phyloP scores from a whole-genome alignment of 2,113 vertebrate genomes.

The Phocoena phocoena region DNA sequence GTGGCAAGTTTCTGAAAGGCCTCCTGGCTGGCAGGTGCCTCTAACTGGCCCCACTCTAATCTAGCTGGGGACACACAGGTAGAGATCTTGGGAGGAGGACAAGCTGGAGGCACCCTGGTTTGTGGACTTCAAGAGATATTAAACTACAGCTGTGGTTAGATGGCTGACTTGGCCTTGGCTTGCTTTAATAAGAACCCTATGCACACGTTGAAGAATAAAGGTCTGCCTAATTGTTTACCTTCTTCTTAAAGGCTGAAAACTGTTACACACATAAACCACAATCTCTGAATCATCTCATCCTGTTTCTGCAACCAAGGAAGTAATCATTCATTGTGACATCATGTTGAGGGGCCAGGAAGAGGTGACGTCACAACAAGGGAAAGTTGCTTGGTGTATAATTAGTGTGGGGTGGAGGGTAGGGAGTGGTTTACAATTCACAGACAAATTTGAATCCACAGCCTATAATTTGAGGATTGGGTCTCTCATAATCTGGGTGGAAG shows the following conservation, averaged over 20 bases:
- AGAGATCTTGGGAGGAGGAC: not conserved
- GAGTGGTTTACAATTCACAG: not conserved
- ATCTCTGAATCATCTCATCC: constrained; percentile 81
- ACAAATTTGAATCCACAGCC: not conserved
- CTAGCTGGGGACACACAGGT: not conserved
- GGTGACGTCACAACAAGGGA: constrained; percentile 75
- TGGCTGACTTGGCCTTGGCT: not conserved
- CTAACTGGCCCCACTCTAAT: constrained; percentile 18
- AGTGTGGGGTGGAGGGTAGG: not conserved
- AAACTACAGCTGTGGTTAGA: constrained; percentile 22
- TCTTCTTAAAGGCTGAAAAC: constrained; percentile 63
- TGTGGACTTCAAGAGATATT: not conserved
- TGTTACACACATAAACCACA: constrained; percentile 73
- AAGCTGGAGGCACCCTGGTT: not conserved
- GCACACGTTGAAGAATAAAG: constrained; percentile 15
- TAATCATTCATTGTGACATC: constrained; percentile 82
- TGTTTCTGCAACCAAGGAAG: constrained; percentile 81
- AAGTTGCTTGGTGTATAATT: constrained; percentile 33
- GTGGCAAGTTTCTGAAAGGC: constrained; percentile 32
- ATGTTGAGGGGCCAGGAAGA: constrained; percentile 75
- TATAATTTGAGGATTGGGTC: constrained; percentile 45
- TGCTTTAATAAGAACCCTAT: constrained; percentile 49
- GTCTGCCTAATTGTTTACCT: constrained; percentile 50
- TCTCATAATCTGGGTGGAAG: constrained; percentile 44
- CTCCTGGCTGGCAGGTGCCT: not conserved